Evolutionary conservation across 2,797 vertebrate species (phyloP), one percentile per base, ranked within the genome.

Genomic region (Urosaurus nigricauda): DNA sequence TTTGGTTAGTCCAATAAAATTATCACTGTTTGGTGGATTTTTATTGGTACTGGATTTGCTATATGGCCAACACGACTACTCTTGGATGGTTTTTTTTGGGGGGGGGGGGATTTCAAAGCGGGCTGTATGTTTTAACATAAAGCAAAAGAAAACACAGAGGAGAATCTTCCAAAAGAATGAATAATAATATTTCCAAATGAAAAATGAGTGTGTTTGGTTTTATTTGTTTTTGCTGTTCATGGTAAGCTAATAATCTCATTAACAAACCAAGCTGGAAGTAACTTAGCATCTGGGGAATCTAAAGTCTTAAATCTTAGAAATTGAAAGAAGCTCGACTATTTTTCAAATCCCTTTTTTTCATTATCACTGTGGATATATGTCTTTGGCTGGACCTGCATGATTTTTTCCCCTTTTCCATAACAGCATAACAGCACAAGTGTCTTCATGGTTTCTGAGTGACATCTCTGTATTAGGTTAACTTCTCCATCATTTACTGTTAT

Each of bases 381-480:
- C 19, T 56, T 73, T 68, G 58, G 65, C 19, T 81, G 16, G 58
- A 79, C 77, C 78, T 26, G 43, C n/a, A n/a, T 77, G 19, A 86
- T 70, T 16, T 63, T 35, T 68, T 88, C 83, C 83, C 83, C 60
- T 88, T 86, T 65, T 89, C 77, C 84, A 65, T 79, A 82, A 65
- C 11, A 24, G 29, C 65, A 87, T 78, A 43, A 43, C 58, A 78
- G 58, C 47, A 17, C 87, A 70, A 85, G 85, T 24, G 4, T 1
- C 90, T 85, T 87, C 43, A 81, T 0, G 80, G 26, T 4, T 81
- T 87, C 37, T 87, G 89, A 94, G 74, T 26, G 43, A 80, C 58
- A 89, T 17, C 1, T 13, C 16, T 40, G 2, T 37, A 80, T 92
- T 56, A 83, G 3, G 0, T 84, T 87, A 79, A 84, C 24, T 29